Base-by-base conservation (phyloP, 2,797 vertebrate species). In the Enteromius viviparus region DNA sequence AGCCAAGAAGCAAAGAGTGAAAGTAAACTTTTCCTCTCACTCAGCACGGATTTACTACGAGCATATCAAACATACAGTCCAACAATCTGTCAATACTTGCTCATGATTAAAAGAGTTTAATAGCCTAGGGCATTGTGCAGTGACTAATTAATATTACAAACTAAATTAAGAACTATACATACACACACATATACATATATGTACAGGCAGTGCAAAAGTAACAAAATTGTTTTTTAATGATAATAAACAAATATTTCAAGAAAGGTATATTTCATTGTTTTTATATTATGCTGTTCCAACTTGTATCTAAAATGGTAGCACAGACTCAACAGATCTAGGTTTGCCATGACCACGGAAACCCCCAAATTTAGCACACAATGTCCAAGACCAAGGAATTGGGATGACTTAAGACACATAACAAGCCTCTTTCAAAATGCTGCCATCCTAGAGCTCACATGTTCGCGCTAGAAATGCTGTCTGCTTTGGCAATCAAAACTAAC, bases 401-500 rank as follows among this genome's bases (percentile, higher is more conserved):
- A 70, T 84, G 75, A 86, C 76, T 69, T 81, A 79, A 88, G 51
- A 45, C 74, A 70, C 14, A 81, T 55, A 87, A 69, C 82, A 68
- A 70, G 32, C 19, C 64, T 76, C 82, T 80, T 85, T 79, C 53
- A 85, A 71, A 65, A 62, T 55, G 32, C 68, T 81, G 77, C 45
- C 81, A 68, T 79, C 40, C 51, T 40, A 65, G 32, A 82, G 55
- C 71, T 80, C 70, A 76, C 62, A 74, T 62, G 85, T 90, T 89
- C 88, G 90, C 90, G 91, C 90, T 87, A 88, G 88, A 88, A 92
- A 92, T 89, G 87, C 91, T 84, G 86, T 86, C 84, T 84, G 37
- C 60, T 84, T 83, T 76, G 85, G 81, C 83, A 88, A 93, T 94
- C 92, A 90, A 90, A 93, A 89, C 89, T 83, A 89, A 89, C 77